phyloP scores from a whole-genome alignment of 2,888 invertebrate genomes.

The Drymonia ruficornis region DNA sequence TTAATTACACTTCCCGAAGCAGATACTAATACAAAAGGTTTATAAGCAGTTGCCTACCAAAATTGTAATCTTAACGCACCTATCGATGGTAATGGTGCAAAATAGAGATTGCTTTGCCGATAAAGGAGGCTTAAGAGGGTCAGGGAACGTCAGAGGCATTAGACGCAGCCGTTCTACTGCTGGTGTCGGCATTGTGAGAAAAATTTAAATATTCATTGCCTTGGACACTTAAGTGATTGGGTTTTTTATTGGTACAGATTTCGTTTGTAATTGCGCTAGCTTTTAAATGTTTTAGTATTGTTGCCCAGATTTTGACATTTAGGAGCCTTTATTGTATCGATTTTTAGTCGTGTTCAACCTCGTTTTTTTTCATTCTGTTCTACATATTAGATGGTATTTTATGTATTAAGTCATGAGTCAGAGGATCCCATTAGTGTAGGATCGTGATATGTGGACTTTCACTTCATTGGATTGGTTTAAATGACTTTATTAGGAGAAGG shows the following conservation, averaged over 20 bases:
- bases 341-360: too few relatives aligned
- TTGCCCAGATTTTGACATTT: too few relatives aligned
- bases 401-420: too few relatives aligned
- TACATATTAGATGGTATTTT: too few relatives aligned
- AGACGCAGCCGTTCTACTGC: constrained; percentile 25
- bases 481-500: too few relatives aligned
- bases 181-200: constrained; percentile 36
- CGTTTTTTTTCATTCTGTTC: too few relatives aligned
- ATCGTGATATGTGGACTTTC: too few relatives aligned
- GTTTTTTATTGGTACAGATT: constrained; percentile 4
- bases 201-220: constrained; percentile 44
- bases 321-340: too few relatives aligned
- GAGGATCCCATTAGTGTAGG: too few relatives aligned
- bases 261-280: background rate
- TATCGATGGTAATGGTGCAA: constrained; percentile 60
- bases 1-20: constrained; percentile 36
- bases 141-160: constrained; percentile 59
- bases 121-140: constrained; percentile 64
- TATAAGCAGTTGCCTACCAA: constrained; percentile 48
- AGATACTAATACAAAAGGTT: constrained; percentile 46
- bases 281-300: too few relatives aligned
- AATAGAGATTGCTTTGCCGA: constrained; percentile 65
- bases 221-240: constrained; percentile 39
- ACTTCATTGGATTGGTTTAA: too few relatives aligned
- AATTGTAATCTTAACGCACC: constrained; percentile 59